Percentiles rank a stretch among this genome's conserved stretches.
These are phyloP conservation scores for Oscheius sp. DNA, from an alignment of 2,888 invertebrate genomes.

Conservation along the genomic window DNA sequence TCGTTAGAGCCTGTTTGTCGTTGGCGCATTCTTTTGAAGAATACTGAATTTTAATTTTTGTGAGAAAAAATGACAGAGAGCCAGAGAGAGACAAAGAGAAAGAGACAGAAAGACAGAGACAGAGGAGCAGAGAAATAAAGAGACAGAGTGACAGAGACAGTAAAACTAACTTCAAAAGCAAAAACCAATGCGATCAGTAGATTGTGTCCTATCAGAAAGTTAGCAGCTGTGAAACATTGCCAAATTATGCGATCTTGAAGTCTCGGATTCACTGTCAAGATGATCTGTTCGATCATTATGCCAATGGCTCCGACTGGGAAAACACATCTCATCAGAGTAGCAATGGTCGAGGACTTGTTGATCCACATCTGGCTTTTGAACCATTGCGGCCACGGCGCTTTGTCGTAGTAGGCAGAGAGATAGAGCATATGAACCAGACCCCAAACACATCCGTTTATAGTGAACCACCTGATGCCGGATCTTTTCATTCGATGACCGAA, in stretches of 20 bases:
- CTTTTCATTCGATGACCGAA: slow-evolving; percentile 46
- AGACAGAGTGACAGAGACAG: no score
- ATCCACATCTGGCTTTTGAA: slow-evolving; percentile 48
- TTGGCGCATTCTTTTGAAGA: neutral
- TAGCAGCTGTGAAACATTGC: no score
- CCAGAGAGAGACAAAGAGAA: no score
- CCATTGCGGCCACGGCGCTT: slow-evolving; percentile 51
- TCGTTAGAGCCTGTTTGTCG: neutral
- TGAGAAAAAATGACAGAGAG: no score
- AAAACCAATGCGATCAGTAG: no score
- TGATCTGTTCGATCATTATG: slow-evolving; percentile 45
- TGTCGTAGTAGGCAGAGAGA: slow-evolving; percentile 31
- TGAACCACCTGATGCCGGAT: slow-evolving; percentile 49
- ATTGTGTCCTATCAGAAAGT: no score
- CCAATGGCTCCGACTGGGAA: slow-evolving; percentile 52
- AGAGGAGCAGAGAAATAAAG: no score
- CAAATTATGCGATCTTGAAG: slow-evolving; percentile 44
- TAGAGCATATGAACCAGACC: slow-evolving; percentile 50
- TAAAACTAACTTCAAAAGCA: no score
- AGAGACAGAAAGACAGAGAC: no score
- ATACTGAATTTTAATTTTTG: no score
- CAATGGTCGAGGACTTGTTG: slow-evolving; percentile 43
- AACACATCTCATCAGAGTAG: slow-evolving; percentile 47
- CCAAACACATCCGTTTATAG: slow-evolving; percentile 50
- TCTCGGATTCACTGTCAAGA: slow-evolving; percentile 46